Percentiles rank a stretch among this genome's conserved stretches.
These are phyloP conservation scores for Ommatoiulus sabulosus DNA, from an alignment of 2,888 invertebrate species.

Conservation along the genomic window DNA sequence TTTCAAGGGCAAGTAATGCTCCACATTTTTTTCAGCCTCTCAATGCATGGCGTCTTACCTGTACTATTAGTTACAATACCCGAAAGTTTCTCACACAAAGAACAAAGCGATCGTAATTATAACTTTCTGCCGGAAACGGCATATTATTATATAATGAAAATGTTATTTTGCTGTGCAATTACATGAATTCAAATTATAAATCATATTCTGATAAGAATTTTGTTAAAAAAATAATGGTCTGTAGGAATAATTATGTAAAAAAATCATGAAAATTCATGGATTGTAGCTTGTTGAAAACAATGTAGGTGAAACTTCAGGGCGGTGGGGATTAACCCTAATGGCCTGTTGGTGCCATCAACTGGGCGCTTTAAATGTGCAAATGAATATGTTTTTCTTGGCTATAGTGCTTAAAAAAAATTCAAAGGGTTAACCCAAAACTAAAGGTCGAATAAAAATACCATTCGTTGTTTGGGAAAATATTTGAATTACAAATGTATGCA, in stretches of 20 bases:
- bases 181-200: not conserved
- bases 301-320: not conserved
- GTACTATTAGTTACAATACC: not conserved
- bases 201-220: not conserved
- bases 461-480: not conserved
- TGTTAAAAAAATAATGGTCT: not conserved
- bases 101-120: not conserved
- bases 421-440: not conserved
- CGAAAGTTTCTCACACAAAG: constrained; percentile 15
- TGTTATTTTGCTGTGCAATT: not conserved
- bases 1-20: constrained; percentile 27
- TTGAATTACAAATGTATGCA: not conserved
- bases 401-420: not conserved
- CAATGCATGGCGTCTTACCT: not conserved
- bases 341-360: not conserved
- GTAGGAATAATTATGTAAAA: not conserved
- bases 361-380: not conserved
- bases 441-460: not conserved
- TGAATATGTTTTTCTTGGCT: not conserved
- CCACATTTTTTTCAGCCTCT: not conserved
- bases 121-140: constrained; percentile 24
- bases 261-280: not conserved
- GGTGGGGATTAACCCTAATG: not conserved
- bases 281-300: not conserved
- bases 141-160: not conserved